Conservation (phyloP, 2,888 invertebrate genomes). For the Lasius platythorax region DNA sequence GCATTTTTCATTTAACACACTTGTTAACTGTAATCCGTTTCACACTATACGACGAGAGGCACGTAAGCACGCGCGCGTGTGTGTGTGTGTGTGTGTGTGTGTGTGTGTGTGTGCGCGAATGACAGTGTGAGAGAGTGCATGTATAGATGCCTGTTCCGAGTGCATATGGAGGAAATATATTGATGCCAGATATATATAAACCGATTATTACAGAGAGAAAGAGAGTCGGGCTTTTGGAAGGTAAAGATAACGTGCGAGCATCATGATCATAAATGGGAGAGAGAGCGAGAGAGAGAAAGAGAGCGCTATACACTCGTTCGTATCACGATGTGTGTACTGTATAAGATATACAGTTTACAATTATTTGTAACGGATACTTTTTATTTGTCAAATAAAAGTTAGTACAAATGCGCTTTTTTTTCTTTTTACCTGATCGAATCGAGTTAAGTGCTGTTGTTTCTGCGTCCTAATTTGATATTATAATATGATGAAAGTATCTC, state of each 20-base stretch:
- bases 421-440: not conserved
- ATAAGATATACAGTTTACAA: conserved; percentile 83
- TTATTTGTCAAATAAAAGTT: conserved; percentile 85
- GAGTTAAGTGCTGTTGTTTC: not conserved
- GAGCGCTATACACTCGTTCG: conserved; percentile 70
- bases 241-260: conserved; percentile 48
- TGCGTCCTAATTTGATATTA: not conserved
- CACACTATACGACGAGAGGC: conserved; percentile 35
- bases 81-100: not conserved
- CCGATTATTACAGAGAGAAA: conserved; percentile 39
- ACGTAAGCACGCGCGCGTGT: conserved; percentile 33
- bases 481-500: not conserved
- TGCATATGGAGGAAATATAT: conserved; percentile 33
- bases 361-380: conserved; percentile 84
- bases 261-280: conserved; percentile 22
- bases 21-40: conserved; percentile 49
- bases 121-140: conserved; percentile 16
- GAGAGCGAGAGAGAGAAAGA: conserved; percentile 50
- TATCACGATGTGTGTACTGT: conserved; percentile 78
- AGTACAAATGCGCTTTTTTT: conserved; percentile 78
- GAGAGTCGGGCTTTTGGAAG: conserved; percentile 34
- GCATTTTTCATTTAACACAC: conserved; percentile 53
- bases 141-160: conserved; percentile 37
- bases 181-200: conserved; percentile 20
- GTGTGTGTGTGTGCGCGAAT: conserved; percentile 11